A percentile compares a stretch with the other conserved stretches of the same genome.
Conservation (phyloP, 2,113 vertebrate genomes). For the Eurypyga helias region DNA sequence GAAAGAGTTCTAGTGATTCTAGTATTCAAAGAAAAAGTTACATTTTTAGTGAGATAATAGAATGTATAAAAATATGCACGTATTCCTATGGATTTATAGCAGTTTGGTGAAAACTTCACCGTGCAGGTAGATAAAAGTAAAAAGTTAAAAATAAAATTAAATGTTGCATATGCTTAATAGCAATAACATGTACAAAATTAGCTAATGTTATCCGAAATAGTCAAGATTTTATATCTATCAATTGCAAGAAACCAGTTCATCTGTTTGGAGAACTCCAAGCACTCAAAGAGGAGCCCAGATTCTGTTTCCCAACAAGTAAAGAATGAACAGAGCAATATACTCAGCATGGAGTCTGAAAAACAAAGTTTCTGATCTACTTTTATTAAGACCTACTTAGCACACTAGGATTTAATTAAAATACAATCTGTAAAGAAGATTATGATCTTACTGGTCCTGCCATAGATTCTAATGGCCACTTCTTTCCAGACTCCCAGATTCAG, state of each 20-base stretch:
- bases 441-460: not conserved
- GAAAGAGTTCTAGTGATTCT: not conserved
- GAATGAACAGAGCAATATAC: not conserved
- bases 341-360: not conserved
- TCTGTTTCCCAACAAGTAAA: not conserved
- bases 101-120: not conserved
- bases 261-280: not conserved
- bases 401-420: not conserved
- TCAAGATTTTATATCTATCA: not conserved
- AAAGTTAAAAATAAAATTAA: not conserved
- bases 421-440: not conserved
- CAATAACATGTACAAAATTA: not conserved
- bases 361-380: not conserved
- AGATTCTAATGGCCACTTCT: not conserved
- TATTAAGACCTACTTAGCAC: not conserved
- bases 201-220: not conserved
- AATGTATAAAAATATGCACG: not conserved
- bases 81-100: not conserved
- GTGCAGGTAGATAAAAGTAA: not conserved
- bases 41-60: not conserved
- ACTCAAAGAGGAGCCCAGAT: not conserved
- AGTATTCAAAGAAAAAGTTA: not conserved
- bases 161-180: not conserved
- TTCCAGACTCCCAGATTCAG: not conserved
- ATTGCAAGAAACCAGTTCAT: not conserved